Conservation (phyloP, 2,113 vertebrate genomes). For the Corythornis vintsioides region DNA sequence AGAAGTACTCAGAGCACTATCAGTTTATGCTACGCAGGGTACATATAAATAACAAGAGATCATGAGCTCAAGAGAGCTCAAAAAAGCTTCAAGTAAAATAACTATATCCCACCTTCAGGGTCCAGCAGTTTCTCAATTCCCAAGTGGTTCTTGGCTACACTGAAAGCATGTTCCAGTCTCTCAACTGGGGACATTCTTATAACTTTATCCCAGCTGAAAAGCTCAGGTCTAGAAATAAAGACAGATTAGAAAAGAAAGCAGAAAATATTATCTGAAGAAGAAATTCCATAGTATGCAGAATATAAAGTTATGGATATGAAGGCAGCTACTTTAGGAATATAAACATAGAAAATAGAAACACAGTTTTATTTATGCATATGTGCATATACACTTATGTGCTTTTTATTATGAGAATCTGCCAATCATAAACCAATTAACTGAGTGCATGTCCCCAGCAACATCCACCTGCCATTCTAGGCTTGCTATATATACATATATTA, state of each 20-base stretch:
- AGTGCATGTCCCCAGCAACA: not conserved
- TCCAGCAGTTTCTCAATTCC: constrained; percentile 93
- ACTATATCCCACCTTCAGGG: constrained; percentile 86
- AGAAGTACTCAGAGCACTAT: not conserved
- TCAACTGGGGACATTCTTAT: constrained; percentile 79
- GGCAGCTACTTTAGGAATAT: not conserved
- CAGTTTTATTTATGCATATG: not conserved
- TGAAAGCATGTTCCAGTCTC: constrained; percentile 92
- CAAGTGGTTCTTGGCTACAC: constrained; percentile 87
- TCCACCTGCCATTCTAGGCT: not conserved
- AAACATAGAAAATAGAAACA: not conserved
- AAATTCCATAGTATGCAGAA: not conserved
- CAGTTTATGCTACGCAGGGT: not conserved
- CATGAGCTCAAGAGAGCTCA: not conserved
- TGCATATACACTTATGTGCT: not conserved
- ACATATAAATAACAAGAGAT: not conserved
- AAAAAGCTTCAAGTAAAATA: not conserved
- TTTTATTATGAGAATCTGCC: not conserved
- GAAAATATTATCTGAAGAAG: not conserved
- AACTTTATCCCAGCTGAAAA: constrained; percentile 89
- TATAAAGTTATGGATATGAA: not conserved
- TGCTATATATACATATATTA: not conserved
- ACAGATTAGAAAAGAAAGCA: not conserved
- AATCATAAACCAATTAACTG: not conserved
- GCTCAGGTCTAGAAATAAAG: constrained; percentile 81